Conservation (phyloP, 2,797 vertebrate genomes). For the Tachyglossus aculeatus region DNA sequence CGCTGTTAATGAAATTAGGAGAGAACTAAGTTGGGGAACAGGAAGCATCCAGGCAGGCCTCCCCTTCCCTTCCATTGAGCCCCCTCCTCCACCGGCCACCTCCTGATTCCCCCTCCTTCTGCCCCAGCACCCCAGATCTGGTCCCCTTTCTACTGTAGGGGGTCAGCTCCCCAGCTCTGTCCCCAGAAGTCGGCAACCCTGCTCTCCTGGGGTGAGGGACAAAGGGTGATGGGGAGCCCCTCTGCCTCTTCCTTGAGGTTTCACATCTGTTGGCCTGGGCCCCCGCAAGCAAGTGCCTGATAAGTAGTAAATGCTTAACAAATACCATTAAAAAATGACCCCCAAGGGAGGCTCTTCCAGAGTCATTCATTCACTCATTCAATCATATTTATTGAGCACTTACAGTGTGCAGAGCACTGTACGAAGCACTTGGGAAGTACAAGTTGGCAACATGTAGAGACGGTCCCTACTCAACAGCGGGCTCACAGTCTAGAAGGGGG, state of each 20-base stretch:
- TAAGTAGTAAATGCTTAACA: too few relatives aligned
- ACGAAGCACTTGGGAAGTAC: too few relatives aligned
- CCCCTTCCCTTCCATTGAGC: not conserved
- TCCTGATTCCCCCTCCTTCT: not conserved
- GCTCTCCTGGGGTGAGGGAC: not conserved
- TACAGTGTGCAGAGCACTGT: too few relatives aligned
- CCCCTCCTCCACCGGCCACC: not conserved
- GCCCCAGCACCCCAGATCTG: not conserved
- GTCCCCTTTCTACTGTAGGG: fast-evolving
- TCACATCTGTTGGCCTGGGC: not conserved
- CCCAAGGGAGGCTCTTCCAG: not conserved
- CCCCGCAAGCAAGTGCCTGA: too few relatives aligned
- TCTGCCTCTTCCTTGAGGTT: not conserved
- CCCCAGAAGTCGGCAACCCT: too few relatives aligned
- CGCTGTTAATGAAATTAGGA: conserved; percentile 63
- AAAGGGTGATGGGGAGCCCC: not conserved
- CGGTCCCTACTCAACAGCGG: too few relatives aligned
- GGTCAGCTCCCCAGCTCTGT: too few relatives aligned
- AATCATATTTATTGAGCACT: too few relatives aligned
- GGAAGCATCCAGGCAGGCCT: conserved; percentile 42
- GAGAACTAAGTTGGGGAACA: conserved; percentile 50
- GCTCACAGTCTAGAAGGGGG: too few relatives aligned
- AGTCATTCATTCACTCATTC: too few relatives aligned
- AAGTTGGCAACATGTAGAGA: too few relatives aligned
- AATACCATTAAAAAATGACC: too few relatives aligned